Evolutionary conservation across 2,797 vertebrate species (phyloP).

Genomic region (Dicrostonyx torquatus): DNA sequence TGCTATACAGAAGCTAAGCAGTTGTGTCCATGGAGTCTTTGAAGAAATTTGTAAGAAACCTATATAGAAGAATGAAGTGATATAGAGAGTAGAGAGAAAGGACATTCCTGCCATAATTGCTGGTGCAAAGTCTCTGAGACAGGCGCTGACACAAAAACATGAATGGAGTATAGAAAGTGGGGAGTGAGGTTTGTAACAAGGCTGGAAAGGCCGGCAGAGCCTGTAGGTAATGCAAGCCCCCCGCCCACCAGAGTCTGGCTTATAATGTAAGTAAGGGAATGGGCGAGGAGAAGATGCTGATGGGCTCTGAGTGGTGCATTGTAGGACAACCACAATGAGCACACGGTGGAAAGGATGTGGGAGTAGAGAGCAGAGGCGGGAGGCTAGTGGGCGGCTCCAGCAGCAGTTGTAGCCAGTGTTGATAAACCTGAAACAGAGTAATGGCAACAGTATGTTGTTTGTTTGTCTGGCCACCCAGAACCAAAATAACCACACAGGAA

Average conservation of each 20-base stretch:
- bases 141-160: background rate
- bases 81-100: background rate
- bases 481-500: no score
- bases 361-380: background rate
- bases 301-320: background rate
- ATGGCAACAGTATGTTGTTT: background rate
- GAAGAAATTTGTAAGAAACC: conserved; percentile 1
- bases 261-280: no score
- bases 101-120: background rate
- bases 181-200: background rate
- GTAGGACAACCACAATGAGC: background rate
- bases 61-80: background rate
- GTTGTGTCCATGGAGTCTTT: background rate
- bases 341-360: background rate
- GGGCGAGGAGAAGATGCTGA: background rate
- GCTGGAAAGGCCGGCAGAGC: background rate
- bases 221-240: background rate
- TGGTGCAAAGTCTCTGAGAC: conserved; percentile 14
- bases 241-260: background rate
- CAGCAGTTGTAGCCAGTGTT: background rate
- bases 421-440: background rate
- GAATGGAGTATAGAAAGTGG: background rate
- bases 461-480: no score
- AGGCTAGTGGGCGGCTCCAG: background rate
- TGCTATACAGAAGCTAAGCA: background rate